Evolutionary conservation across 2,113 vertebrate species (phyloP), one percentile per base, ranked within the genome.

Genomic region (Verasper variegatus): DNA sequence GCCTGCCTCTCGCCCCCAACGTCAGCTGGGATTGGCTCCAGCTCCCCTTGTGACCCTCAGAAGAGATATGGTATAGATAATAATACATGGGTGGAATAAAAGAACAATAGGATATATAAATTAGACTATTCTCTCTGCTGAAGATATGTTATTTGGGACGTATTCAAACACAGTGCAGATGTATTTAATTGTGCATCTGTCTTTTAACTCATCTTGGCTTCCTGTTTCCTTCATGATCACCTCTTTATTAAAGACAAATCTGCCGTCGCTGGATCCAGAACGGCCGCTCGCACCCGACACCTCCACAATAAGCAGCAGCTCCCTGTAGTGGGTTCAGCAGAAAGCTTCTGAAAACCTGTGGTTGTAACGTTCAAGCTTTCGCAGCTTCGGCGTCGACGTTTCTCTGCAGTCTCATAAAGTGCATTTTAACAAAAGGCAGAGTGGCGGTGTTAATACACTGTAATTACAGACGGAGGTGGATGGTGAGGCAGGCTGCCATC

Each of bases 401-500:
- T 45, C 58, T 56, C 18, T 14, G 56, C 26, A 8, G 31, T 31
- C 68, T 67, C 63, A 27, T 37, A 8, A 80, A 83, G 63, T 63
- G 9, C 26, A 17, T 58, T 75, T 57, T 54, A 75, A 81, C 64
- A 70, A 80, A 86, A 72, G 57, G 26, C n/a, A 65, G 62, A 68
- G 66, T 67, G 26, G 26, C 35, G 69, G 21, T 49, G 23, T 83
- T 63, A 70, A 81, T 68, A 58, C 58, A 24, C 71, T 71, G 15
- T 79, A 74, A 85, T 87, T 79, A 73, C 56, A 74, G 68, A 76
- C 12, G 27, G 61, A 79, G 75, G 74, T 62, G 60, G 76, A 79
- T 17, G 35, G 68, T 83, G 86, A 90, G 69, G 75, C 81, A 87
- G 87, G 82, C 88, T 86, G 92, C 92, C 93, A 93, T 92, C 93